A percentile compares a stretch with the other conserved stretches of the same genome.
phyloP scores from a whole-genome alignment of 2,113 vertebrate species.

The Alethe diademata region DNA sequence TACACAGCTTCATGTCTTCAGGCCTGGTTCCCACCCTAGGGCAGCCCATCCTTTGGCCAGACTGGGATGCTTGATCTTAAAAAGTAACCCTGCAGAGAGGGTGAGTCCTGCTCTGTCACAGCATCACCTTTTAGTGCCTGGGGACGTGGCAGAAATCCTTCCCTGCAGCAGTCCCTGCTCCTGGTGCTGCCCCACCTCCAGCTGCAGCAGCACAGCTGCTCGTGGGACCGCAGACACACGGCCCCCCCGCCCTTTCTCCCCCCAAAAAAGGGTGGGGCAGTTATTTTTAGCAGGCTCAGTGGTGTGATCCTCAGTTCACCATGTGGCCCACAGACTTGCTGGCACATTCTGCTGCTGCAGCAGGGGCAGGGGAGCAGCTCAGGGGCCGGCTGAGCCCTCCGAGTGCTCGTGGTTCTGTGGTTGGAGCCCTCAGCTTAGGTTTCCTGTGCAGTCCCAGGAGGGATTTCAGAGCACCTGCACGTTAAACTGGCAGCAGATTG shows the following conservation, averaged over 20 bases:
- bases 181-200: not conserved
- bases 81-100: not conserved
- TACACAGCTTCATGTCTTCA: not conserved
- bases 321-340: not conserved
- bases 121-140: not conserved
- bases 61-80: not conserved
- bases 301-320: not conserved
- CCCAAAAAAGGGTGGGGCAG: not conserved
- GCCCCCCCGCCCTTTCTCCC: rapidly evolving
- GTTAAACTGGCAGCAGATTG: not conserved
- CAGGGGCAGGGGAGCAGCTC: not conserved
- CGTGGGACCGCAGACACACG: not conserved
- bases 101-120: rapidly evolving
- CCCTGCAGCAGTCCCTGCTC: not conserved
- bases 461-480: not conserved
- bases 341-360: not conserved
- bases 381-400: rapidly evolving
- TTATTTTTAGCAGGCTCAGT: not conserved
- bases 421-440: not conserved
- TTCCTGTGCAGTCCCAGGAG: not conserved
- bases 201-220: not conserved
- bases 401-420: not conserved
- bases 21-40: not conserved
- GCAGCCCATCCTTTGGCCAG: not conserved
- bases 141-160: not conserved